Percentiles rank a stretch among this genome's conserved stretches.
These are phyloP conservation scores for Latheticus oryzae DNA, from an alignment of 2,888 invertebrate species.

Conservation along the genomic window DNA sequence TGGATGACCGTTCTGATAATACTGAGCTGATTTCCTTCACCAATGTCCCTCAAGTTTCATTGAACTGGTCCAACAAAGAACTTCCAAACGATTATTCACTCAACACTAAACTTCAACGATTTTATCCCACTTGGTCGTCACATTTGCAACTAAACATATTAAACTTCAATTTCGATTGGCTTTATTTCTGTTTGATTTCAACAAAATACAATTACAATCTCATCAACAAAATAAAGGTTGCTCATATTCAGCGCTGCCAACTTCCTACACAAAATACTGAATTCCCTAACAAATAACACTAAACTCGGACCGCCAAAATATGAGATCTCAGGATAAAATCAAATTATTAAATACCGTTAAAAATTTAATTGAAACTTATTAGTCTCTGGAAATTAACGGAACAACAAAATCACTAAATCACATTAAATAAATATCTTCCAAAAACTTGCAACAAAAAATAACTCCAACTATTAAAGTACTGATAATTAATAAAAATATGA, in stretches of 20 bases:
- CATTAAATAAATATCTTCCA: no score
- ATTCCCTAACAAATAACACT: conserved; percentile 7
- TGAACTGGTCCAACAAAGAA: conserved; percentile 37
- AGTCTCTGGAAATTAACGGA: no score
- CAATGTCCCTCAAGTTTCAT: conserved; percentile 35
- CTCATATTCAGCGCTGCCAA: conserved; percentile 30
- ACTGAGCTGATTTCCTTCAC: conserved; percentile 18
- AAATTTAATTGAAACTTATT: no score
- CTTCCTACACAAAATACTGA: no score
- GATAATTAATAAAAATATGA: no score
- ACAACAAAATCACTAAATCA: no score
- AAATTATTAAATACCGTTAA: no score
- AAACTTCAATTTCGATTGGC: conserved; percentile 31
- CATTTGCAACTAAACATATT: conserved; percentile 29
- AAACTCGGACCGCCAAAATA: no score
- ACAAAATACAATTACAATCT: conserved; percentile 40
- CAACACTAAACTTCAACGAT: conserved; percentile 22
- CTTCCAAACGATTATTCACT: conserved; percentile 14
- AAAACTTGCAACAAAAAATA: no score
- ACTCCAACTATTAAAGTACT: no score
- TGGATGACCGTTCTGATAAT: conserved; percentile 14
- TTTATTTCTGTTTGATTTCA: conserved; percentile 29
- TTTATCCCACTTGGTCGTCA: conserved; percentile 21
- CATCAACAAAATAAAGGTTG: conserved; percentile 41
- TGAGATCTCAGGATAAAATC: no score